Evolutionary conservation across 2,797 vertebrate genomes (phyloP), one percentile per base, ranked within the genome.

Genomic region (Sciurus vulgaris): DNA sequence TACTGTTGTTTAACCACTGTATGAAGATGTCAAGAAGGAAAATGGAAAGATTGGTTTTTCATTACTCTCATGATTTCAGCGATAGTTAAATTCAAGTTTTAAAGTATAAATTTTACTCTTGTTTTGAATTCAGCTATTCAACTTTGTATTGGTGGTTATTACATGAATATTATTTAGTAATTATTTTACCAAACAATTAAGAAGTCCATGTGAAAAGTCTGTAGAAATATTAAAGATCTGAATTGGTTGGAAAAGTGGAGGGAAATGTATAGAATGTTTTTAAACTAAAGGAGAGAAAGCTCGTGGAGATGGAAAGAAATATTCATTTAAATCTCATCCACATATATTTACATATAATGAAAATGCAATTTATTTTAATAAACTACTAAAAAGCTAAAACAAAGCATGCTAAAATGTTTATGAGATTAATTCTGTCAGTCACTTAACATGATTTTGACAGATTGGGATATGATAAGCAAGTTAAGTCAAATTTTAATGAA

Each of bases 301-400:
- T 56, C 74, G 3, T 72, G 4, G n/a, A 93, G 13, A 47, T 84
- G 18, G 41, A 76, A 33, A 28, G 0, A 4, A 61, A 41, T 65
- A 89, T 17, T 12, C 44, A 86, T 83, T 95, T 89, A 79, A 85
- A 82, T 77, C 77, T 93, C 54, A 30, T 7, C 5, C 41, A 51
- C n/a, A 83, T 73, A 13, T 54, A 69, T 78, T 83, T 70, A 65
- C 0, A 69, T n/a, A 49, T 13, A 51, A 54, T 59, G 7, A 59
- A 35, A 90, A 77, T 91, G 11, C 22, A 54, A 61, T 83, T 7
- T 59, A 3, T 73, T 95, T 94, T 86, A 44, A 76, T 20, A 76
- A 89, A 69, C 15, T 67, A 78, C 28, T 13, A 83, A 74, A 65
- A 89, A 44, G 9, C 44, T 86, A 82, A 89, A 69, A 54, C 0